Conservation (phyloP, 2,113 vertebrate species). For the Petroica traversi region DNA sequence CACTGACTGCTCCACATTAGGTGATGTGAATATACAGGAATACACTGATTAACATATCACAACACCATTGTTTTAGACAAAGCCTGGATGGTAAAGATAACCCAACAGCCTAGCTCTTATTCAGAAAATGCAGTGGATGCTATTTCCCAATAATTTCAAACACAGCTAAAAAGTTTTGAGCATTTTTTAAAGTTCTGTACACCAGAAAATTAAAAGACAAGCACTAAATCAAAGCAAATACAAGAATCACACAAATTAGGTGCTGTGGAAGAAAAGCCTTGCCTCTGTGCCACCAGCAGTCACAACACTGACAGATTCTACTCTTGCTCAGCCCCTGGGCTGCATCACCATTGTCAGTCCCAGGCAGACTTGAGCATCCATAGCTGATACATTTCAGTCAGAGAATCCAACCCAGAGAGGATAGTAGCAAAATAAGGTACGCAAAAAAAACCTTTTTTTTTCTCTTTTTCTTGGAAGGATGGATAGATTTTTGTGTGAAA, state of each 20-base stretch:
- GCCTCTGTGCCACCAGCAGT: not conserved
- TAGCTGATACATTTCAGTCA: fast-evolving
- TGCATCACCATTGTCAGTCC: not conserved
- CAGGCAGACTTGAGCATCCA: not conserved
- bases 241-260: not conserved
- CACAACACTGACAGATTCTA: not conserved
- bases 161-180: not conserved
- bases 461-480: too few relatives aligned
- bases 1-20: not conserved
- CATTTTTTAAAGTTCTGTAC: not conserved
- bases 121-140: not conserved
- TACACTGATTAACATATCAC: not conserved
- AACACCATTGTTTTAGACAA: not conserved
- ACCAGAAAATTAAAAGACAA: not conserved
- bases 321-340: not conserved
- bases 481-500: too few relatives aligned
- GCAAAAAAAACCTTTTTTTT: too few relatives aligned
- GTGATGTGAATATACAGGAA: not conserved
- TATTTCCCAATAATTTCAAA: not conserved
- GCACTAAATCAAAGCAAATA: not conserved
- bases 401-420: not conserved
- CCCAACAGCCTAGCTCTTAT: not conserved
- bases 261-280: not conserved
- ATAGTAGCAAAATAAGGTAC: not conserved
- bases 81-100: not conserved